Base-by-base conservation (phyloP, 2,113 vertebrate species). In the Bucco capensis region DNA sequence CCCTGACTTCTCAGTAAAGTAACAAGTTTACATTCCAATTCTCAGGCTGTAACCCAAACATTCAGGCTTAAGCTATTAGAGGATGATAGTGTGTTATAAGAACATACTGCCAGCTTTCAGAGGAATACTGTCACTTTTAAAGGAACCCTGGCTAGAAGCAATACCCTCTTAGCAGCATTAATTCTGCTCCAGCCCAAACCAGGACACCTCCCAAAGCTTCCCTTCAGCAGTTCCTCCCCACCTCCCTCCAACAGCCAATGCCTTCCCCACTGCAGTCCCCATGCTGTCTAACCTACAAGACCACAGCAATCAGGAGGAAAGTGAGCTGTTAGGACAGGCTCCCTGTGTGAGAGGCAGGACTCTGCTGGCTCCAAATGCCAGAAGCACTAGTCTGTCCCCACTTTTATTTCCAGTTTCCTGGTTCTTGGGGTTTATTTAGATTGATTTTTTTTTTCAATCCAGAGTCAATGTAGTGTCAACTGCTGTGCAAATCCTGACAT, bases 401-500 rank as follows among this genome's bases (percentile, higher is more conserved):
- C 16, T 27, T 87, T 69, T 40, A 40, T 47, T 56, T 67, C 66
- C 49, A 89, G 27, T 89, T 84, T 64, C 47, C 84, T 30, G 12
- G 35, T 54, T 78, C 74, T 75, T 62, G 28, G 35, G 21, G 9
- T 40, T 91, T 69, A 67, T 54, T 82, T 60, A 7, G 30, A 15
- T 33, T 19, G 25, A 2, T 14, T 71, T 73, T 38, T 25, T 42
- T 14, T 73, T 64, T 35, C 5, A 83, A 70, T 53, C 40, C 42
- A 51, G n/a, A 85, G 25, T 79, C 83, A 47, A n/a, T n/a, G 37
- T 10, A 24, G 23, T 86, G 76, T 94, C 85, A 84, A 33, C 61
- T 71, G 16, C 62, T 74, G 70, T 71, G 61, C 40, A 72, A 75
- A 91, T 87, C 53, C 62, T 51, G 51, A 60, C 74, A 38, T 87